Base-by-base conservation (phyloP, 2,888 invertebrate genomes). In the Parascotia fuliginaria region DNA sequence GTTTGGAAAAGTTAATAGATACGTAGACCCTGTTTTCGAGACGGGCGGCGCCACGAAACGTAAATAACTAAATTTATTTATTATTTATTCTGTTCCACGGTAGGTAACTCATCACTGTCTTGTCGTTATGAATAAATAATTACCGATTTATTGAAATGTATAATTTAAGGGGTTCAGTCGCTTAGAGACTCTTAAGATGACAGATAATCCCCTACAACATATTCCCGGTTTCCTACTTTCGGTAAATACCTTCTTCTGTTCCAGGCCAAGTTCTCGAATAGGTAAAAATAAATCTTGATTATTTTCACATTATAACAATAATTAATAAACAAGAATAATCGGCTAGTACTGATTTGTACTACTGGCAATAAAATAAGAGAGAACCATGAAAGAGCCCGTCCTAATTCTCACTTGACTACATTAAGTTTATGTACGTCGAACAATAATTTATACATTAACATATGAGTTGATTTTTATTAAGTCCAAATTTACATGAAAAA, bases 21-120 rank as follows among this genome's bases (percentile, higher is more conserved):
- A 55, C 31, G 19, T 14, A 47, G 40, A 57, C 15, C 46, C 34
- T 60, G 47, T 49, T 66, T 50, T 37, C 40, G 42, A 43, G 41
- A 46, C 40, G 13, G n/a, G 16, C 47, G 52, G 52, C 65, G 63
- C 58, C 54, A 70, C 72, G 67, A 60, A 73, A 60, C 73, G 73
- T 67, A 70, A 58, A 55, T 58, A 42, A 45, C 31, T 12, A 42
- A 49, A 56, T 61, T 52, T 48, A 60, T 63, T 52, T 51, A 27
- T 55, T 43, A 52, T 53, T 55, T 48, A 57, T 61, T 55, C 63
- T 42, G 27, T 42, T 48, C 19, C 33, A 58, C 38, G 56, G 52
- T 55, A 53, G 54, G 49, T 42, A 62, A 59, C 62, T 59, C 58
- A 56, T 65, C 63, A 59, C 38, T 50, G 59, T 62, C 55, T 14